Evolutionary conservation across 2,888 invertebrate species (phyloP).

Genomic region (Psylliodes chrysocephalus): DNA sequence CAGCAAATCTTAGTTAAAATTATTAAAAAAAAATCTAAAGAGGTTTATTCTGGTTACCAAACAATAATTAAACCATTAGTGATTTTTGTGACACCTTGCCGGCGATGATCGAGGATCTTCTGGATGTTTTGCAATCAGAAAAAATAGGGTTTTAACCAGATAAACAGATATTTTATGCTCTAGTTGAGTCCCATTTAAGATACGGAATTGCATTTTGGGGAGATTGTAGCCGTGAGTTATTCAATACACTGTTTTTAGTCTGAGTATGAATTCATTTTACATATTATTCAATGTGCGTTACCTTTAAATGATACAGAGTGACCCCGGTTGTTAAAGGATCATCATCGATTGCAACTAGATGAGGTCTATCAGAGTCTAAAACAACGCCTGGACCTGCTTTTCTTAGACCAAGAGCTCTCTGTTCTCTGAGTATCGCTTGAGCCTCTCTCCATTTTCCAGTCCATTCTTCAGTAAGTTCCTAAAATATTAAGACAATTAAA

Average conservation of each 20-base stretch:
- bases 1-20: too few relatives aligned
- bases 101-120: too few relatives aligned
- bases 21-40: too few relatives aligned
- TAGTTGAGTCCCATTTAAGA: too few relatives aligned
- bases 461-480: constrained; percentile 86
- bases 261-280: too few relatives aligned
- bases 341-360: constrained; percentile 91
- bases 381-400: constrained; percentile 91
- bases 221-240: too few relatives aligned
- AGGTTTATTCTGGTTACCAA: too few relatives aligned
- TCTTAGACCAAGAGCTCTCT: constrained; percentile 84
- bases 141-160: constrained; percentile 5
- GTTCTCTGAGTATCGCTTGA: constrained; percentile 87
- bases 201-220: too few relatives aligned
- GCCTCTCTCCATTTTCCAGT: constrained; percentile 93
- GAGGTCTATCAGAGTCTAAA: constrained; percentile 90
- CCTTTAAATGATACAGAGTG: constrained; percentile 89
- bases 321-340: constrained; percentile 91
- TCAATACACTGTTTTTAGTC: too few relatives aligned
- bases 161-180: not conserved
- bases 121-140: too few relatives aligned
- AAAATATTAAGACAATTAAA: constrained; percentile 9
- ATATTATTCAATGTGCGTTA: constrained; percentile 51
- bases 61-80: too few relatives aligned
- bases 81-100: too few relatives aligned